A percentile compares a stretch with the other conserved stretches of the same genome.
Evolutionary conservation across 2,113 vertebrate species (phyloP).

Genomic region (Xenotilapia longispinis): DNA sequence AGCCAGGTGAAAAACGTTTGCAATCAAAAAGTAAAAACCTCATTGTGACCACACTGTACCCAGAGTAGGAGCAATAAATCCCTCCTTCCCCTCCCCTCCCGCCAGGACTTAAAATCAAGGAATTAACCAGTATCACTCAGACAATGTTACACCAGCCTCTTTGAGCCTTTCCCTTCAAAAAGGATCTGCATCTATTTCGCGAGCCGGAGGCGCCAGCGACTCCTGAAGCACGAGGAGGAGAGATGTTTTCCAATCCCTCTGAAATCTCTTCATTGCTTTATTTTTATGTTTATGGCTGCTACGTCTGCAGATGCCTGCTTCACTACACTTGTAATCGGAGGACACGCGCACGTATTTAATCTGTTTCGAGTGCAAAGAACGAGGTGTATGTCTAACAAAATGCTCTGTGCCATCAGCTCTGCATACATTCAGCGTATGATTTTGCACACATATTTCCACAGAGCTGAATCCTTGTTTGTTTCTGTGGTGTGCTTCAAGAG

Average conservation of each 20-base stretch:
- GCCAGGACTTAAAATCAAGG: constrained; percentile 24
- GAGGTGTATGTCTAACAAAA: background rate
- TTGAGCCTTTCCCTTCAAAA: constrained; percentile 2
- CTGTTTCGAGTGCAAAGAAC: constrained; percentile 14
- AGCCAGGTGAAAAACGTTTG: constrained; percentile 40
- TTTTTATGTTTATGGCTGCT: constrained; percentile 35
- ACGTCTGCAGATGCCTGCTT: constrained; percentile 18
- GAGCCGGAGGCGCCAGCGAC: constrained; percentile 3
- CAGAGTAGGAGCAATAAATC: background rate
- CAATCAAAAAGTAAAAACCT: background rate
- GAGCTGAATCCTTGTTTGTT: constrained; percentile 55
- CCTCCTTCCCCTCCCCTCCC: background rate
- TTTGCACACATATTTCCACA: constrained; percentile 48
- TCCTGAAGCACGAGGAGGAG: constrained; percentile 19
- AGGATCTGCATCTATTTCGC: constrained; percentile 26
- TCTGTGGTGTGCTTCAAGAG: constrained; percentile 54
- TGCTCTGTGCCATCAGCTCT: background rate
- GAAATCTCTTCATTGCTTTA: constrained; percentile 35
- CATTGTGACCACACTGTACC: background rate
- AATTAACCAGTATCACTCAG: constrained; percentile 18
- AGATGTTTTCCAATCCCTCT: constrained; percentile 7
- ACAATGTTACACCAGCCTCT: background rate
- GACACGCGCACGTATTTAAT: background rate
- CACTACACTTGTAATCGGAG: constrained; percentile 11
- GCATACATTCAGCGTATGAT: constrained; percentile 15